Evolutionary conservation across 2,888 invertebrate genomes (phyloP).

Genomic region (Phrixothrix hirtus): DNA sequence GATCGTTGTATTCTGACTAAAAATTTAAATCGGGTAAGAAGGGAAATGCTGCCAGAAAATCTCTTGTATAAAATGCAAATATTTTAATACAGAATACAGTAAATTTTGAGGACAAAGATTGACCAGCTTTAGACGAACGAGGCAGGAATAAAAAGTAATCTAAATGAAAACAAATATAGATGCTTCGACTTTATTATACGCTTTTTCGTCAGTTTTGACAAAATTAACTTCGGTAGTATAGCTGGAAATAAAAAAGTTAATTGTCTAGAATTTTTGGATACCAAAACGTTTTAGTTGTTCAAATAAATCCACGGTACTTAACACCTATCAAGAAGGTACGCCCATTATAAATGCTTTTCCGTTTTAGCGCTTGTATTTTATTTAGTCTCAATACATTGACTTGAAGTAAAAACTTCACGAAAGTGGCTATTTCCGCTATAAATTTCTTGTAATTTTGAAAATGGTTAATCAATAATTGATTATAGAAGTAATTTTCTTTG

Average conservation of each 20-base stretch:
- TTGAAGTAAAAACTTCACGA: too few relatives aligned
- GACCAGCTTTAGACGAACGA: slow-evolving; percentile 7
- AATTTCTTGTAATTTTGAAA: too few relatives aligned
- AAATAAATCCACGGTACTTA: slow-evolving; percentile 10
- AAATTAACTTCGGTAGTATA: neutral
- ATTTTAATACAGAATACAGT: slow-evolving; percentile 6
- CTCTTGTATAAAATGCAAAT: slow-evolving; percentile 10
- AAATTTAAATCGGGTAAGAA: neutral
- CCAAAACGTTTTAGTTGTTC: slow-evolving; percentile 11
- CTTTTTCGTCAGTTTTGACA: slow-evolving; percentile 4
- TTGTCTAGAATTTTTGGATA: slow-evolving; percentile 9
- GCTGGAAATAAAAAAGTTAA: slow-evolving; percentile 1
- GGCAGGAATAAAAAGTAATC: slow-evolving; percentile 9
- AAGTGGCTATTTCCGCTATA: too few relatives aligned
- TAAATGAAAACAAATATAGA: slow-evolving; percentile 11
- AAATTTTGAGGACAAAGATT: slow-evolving; percentile 1
- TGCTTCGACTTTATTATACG: slow-evolving; percentile 4
- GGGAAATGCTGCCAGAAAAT: neutral
- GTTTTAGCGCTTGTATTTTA: too few relatives aligned
- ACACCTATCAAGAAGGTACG: too few relatives aligned
- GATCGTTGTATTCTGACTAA: too few relatives aligned
- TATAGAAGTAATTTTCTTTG: too few relatives aligned
- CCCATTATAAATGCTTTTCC: too few relatives aligned
- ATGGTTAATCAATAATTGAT: too few relatives aligned
- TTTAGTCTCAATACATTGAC: too few relatives aligned